Percentiles rank a stretch among this genome's conserved stretches.
Conservation (phyloP, 2,113 vertebrate species). For the Chelonoidis abingdonii region DNA sequence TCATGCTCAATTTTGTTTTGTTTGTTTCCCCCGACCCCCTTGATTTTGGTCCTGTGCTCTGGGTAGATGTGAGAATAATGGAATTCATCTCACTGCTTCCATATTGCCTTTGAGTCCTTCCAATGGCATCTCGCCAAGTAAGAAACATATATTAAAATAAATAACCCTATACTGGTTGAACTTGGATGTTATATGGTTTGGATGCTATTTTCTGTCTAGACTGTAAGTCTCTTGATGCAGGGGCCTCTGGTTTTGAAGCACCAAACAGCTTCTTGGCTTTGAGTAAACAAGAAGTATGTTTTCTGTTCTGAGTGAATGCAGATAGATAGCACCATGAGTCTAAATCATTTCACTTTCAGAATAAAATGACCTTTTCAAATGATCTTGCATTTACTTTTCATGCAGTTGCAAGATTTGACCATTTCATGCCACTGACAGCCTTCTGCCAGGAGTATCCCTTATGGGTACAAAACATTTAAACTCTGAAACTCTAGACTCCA, state of each 20-base stretch:
- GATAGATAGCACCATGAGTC: background rate
- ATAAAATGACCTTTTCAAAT: background rate
- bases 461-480: constrained; percentile 37
- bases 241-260: background rate
- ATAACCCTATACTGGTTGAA: background rate
- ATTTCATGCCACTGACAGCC: constrained; percentile 11
- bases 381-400: background rate
- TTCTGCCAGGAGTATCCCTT: background rate
- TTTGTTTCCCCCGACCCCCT: background rate
- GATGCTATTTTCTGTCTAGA: background rate
- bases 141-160: constrained; percentile 41
- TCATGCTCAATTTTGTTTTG: constrained; percentile 34
- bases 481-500: constrained; percentile 11
- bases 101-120: constrained; percentile 20
- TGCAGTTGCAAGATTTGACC: constrained; percentile 42
- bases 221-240: background rate
- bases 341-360: background rate
- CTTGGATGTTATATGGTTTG: background rate
- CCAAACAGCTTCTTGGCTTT: background rate
- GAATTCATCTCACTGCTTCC: constrained; percentile 7
- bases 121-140: background rate
- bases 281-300: background rate
- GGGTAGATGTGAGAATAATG: constrained; percentile 8
- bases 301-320: background rate
- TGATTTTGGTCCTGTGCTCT: constrained; percentile 8